Conservation (phyloP, 2,888 invertebrate species). For the Folsomia manolachei region DNA sequence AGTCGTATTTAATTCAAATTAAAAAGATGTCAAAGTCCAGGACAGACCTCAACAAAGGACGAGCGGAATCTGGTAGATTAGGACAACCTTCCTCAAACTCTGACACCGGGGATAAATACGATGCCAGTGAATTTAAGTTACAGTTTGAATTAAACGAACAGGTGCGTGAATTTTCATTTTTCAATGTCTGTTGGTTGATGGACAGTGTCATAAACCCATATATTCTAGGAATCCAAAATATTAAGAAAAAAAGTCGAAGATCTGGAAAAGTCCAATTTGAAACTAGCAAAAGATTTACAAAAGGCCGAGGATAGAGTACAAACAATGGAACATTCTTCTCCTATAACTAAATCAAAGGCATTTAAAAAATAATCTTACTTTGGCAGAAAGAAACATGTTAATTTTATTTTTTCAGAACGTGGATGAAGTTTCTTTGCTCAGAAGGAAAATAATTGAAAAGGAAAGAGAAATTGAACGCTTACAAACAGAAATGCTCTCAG, state of each 20-base stretch:
- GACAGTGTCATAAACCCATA: no score
- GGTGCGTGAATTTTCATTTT: constrained; percentile 54
- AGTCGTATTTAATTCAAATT: constrained; percentile 88
- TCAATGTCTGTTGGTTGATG: constrained; percentile 9
- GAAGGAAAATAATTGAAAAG: constrained; percentile 66
- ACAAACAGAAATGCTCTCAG: constrained; percentile 68
- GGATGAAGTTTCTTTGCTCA: constrained; percentile 53
- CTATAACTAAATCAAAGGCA: constrained; percentile 50
- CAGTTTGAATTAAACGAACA: constrained; percentile 85
- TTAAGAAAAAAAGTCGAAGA: constrained; percentile 79
- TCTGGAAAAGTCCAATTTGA: constrained; percentile 74
- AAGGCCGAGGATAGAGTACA: constrained; percentile 72
- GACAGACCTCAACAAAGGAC: constrained; percentile 54
- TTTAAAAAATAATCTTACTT: background rate
- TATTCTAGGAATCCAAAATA: constrained; percentile 73
- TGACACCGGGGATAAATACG: constrained; percentile 66
- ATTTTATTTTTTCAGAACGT: constrained; percentile 52
- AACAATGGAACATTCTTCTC: constrained; percentile 52
- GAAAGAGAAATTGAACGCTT: constrained; percentile 74
- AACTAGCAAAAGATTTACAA: constrained; percentile 69
- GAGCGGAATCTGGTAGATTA: constrained; percentile 43
- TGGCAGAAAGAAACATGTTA: background rate
- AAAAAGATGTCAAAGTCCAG: constrained; percentile 90
- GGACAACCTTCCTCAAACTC: constrained; percentile 26
- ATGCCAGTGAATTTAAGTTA: constrained; percentile 73